phyloP scores from a whole-genome alignment of 2,797 vertebrate genomes.

The Melanotaenia parkinsoni region DNA sequence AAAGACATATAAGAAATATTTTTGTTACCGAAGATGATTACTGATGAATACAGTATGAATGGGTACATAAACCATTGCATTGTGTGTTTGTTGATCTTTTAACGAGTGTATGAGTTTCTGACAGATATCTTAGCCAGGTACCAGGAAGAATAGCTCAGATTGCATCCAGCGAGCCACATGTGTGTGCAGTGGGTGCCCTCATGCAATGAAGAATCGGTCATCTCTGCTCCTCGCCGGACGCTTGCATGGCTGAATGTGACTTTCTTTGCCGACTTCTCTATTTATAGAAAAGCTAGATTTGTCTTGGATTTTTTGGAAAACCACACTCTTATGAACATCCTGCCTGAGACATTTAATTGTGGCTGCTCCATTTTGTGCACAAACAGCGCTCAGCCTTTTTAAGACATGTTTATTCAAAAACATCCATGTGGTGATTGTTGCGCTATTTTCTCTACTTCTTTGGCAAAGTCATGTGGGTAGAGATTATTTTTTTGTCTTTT shows the following conservation, averaged over 20 bases:
- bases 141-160: conserved; percentile 50
- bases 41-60: conserved; percentile 48
- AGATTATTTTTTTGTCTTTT: background rate
- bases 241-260: conserved; percentile 61
- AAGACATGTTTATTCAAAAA: conserved; percentile 77
- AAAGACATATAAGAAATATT: conserved; percentile 24
- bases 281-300: conserved; percentile 72
- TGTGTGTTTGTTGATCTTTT: conserved; percentile 64
- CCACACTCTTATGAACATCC: conserved; percentile 84
- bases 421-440: conserved; percentile 75
- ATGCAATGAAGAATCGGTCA: conserved; percentile 36
- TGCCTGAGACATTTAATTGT: conserved; percentile 78
- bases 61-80: conserved; percentile 34
- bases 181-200: conserved; percentile 47
- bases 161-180: conserved; percentile 53
- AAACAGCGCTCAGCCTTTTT: conserved; percentile 65
- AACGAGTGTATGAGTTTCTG: conserved; percentile 19
- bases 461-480: conserved; percentile 4
- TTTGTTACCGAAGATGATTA: conserved; percentile 37
- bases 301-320: conserved; percentile 76
- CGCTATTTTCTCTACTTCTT: conserved; percentile 41
- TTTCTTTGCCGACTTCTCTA: conserved; percentile 57
- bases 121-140: conserved; percentile 65
- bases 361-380: conserved; percentile 71
- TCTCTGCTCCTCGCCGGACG: conserved; percentile 47